Evolutionary conservation across 2,888 invertebrate species (phyloP).

Genomic region (Labia minor): DNA sequence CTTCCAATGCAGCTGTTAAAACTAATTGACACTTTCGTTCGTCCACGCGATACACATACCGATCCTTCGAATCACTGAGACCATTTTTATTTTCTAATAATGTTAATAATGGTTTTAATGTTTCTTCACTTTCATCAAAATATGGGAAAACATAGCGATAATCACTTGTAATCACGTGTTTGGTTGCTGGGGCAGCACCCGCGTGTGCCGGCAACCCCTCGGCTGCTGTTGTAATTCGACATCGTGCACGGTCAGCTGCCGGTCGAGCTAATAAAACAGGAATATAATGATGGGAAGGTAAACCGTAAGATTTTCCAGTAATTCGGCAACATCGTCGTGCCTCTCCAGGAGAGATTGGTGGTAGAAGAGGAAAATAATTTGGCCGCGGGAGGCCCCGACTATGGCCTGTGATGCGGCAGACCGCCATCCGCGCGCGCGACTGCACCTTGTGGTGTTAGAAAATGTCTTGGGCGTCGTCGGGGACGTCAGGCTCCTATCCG

Average conservation of each 20-base stretch:
- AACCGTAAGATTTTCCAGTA: conserved; percentile 64
- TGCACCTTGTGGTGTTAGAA: not conserved
- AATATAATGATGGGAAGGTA: conserved; percentile 67
- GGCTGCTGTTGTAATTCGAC: conserved; percentile 53
- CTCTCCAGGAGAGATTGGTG: conserved; percentile 72
- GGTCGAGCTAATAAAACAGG: conserved; percentile 42
- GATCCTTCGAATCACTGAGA: conserved; percentile 41
- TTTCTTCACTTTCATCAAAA: conserved; percentile 55
- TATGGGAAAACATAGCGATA: conserved; percentile 66
- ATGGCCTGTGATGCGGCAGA: conserved; percentile 70
- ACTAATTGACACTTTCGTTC: conserved; percentile 64
- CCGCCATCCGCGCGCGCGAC: conserved; percentile 44
- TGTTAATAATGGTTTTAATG: conserved; percentile 41
- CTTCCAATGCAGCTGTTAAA: conserved; percentile 60
- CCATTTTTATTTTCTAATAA: conserved; percentile 23
- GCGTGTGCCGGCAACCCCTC: conserved; percentile 42
- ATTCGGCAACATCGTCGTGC: conserved; percentile 68
- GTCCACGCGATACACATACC: conserved; percentile 64
- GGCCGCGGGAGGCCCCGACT: conserved; percentile 69
- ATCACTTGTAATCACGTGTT: conserved; percentile 55
- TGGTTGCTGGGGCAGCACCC: conserved; percentile 40
- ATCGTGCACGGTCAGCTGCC: conserved; percentile 33
- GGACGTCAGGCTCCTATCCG: not conserved
- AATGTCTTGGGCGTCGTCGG: not conserved
- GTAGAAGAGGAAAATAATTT: conserved; percentile 68